Percentiles rank a stretch among this genome's conserved stretches.
These are phyloP conservation scores for Brachionus plicatilis DNA, from an alignment of 1,140 invertebrate genomes.

Conservation along the genomic window DNA sequence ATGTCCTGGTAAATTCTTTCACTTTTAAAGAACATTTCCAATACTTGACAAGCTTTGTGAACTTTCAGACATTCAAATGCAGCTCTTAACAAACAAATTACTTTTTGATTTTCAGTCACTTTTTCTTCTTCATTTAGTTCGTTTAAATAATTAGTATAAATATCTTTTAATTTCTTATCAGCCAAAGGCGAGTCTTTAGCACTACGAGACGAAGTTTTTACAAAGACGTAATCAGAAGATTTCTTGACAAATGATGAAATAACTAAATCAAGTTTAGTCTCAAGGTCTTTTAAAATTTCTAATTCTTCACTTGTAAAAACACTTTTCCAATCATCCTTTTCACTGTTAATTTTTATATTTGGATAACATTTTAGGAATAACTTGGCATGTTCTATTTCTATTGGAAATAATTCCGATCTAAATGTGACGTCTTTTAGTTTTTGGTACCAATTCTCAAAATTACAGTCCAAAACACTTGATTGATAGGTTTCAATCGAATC, in stretches of 20 bases:
- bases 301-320: constrained; percentile 39
- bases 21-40: constrained; percentile 47
- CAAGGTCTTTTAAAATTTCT: constrained; percentile 41
- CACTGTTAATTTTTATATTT: constrained; percentile 41
- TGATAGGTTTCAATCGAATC: constrained; percentile 45
- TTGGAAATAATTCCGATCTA: constrained; percentile 44
- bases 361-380: constrained; percentile 46
- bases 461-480: constrained; percentile 46
- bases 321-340: constrained; percentile 42
- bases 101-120: constrained; percentile 45
- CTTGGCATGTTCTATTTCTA: constrained; percentile 44
- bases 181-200: constrained; percentile 48
- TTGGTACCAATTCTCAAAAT: constrained; percentile 47
- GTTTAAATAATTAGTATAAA: constrained; percentile 43
- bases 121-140: constrained; percentile 40
- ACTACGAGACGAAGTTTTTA: constrained; percentile 48
- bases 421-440: constrained; percentile 46
- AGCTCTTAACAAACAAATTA: constrained; percentile 45
- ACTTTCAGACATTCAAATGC: constrained; percentile 46
- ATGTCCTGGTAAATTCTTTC: constrained; percentile 50
- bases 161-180: constrained; percentile 44
- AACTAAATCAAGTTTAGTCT: constrained; percentile 41
- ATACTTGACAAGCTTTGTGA: constrained; percentile 43
- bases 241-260: constrained; percentile 44
- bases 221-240: constrained; percentile 45